Evolutionary conservation across 2,113 vertebrate genomes (phyloP), one percentile per base, ranked within the genome.

Genomic region (Saccopteryx bilineata): DNA sequence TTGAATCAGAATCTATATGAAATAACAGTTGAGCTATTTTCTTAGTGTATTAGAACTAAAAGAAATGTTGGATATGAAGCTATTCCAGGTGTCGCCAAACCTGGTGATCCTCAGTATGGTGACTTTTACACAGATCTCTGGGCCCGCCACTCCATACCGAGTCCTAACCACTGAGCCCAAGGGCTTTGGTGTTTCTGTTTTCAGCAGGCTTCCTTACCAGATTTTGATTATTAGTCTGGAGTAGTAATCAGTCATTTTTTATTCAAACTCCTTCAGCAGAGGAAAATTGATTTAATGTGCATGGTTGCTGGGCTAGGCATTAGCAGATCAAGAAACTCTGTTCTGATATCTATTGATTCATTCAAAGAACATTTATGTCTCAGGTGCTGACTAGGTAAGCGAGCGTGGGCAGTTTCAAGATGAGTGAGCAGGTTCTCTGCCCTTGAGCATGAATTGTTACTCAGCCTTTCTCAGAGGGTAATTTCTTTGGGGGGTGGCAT

Each of bases 1-100:
- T 86, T 94, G 39, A 95, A 52, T 60, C 65, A 60, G n/a, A 46
- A 18, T 84, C 66, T 69, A 0, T 81, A 33, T 92, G 50, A 68
- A 86, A n/a, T 66, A 63, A 61, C 23, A 31, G 13, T 66, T 87
- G 21, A n/a, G 46, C 72, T 76, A 19, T 91, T 91, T 71, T 66
- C 48, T 72, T 76, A 92, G 58, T 81, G 18, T 75, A 9, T 94
- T 58, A 87, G 31, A 87, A 39, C 72, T 81, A 66, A 66, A 80
- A 71, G 66, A 69, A 72, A 63, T 76, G 28, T 74, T 84, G 33
- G 39, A 33, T 24, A 2, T 65, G 54, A 72, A 84, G 26, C 6
- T 85, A 11, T 1, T 56, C 24, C 21, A 26, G 54, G 39, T 39
- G 15, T 95, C 69, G 9, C 3, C 65, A 80, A 26, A 31, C 31